A percentile compares a stretch with the other conserved stretches of the same genome.
phyloP scores from a whole-genome alignment of 2,888 invertebrate species.

The Drosophila helvetica region DNA sequence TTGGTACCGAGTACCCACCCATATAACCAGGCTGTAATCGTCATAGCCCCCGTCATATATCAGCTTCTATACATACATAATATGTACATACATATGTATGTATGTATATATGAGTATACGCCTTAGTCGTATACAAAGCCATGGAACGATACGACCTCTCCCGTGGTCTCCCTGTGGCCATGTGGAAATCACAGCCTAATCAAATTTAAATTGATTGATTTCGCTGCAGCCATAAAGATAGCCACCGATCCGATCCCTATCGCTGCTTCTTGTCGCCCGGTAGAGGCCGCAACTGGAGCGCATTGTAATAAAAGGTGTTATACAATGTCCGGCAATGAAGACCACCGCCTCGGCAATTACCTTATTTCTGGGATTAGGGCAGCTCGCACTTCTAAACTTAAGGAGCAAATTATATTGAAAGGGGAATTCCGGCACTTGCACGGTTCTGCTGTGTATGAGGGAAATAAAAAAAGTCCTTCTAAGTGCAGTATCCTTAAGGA shows the following conservation, averaged over 20 bases:
- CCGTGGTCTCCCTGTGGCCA: too few species aligned
- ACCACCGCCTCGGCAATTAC: neutral
- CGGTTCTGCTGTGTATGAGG: too few species aligned
- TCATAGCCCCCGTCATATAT: constrained; percentile 10
- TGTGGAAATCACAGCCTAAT: constrained; percentile 67
- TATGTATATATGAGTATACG: too few species aligned
- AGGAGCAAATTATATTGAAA: too few species aligned
- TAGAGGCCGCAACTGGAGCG: neutral
- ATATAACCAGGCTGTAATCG: constrained; percentile 41
- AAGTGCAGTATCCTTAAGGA: too few species aligned
- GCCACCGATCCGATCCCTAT: constrained; percentile 24
- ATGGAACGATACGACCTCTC: too few species aligned
- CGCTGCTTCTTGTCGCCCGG: neutral
- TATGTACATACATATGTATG: too few species aligned
- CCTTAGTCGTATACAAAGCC: too few species aligned
- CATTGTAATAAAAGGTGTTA: constrained; percentile 3
- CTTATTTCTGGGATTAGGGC: neutral
- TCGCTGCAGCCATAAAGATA: constrained; percentile 40
- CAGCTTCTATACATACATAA: neutral
- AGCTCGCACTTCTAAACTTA: neutral
- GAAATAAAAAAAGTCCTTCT: too few species aligned
- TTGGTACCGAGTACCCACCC: constrained; percentile 14
- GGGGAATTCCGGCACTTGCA: too few species aligned
- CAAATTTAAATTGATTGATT: constrained; percentile 74
- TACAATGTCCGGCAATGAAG: constrained; percentile 13